Conservation (phyloP, 2,888 invertebrate genomes). For the Helicoverpa assulta region DNA sequence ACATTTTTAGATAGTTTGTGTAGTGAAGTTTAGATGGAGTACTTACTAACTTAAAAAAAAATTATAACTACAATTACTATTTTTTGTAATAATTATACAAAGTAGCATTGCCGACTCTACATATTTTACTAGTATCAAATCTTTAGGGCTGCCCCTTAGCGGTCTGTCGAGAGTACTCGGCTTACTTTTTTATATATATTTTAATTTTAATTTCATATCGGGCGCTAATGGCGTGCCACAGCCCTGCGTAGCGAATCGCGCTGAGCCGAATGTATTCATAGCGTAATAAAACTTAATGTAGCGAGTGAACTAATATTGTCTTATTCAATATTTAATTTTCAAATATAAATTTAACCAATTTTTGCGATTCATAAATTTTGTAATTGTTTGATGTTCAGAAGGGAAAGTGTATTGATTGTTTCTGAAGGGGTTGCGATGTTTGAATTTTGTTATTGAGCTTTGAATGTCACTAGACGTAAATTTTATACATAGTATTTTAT, state of each 20-base stretch:
- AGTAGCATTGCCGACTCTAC: slow-evolving; percentile 68
- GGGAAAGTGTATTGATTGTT: slow-evolving; percentile 52
- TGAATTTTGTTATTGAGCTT: slow-evolving; percentile 6
- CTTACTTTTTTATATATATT: slow-evolving; percentile 89
- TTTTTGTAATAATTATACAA: not conserved
- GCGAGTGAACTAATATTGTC: slow-evolving; percentile 90
- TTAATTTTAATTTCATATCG: slow-evolving; percentile 91
- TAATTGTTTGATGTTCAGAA: slow-evolving; percentile 65
- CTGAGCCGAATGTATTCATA: slow-evolving; percentile 87
- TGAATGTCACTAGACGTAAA: not conserved
- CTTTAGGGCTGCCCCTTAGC: slow-evolving; percentile 88
- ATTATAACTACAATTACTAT: not conserved
- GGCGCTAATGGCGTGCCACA: slow-evolving; percentile 87
- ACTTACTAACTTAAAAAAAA: too few relatives aligned
- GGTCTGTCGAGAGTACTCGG: slow-evolving; percentile 88
- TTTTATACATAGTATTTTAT: not conserved
- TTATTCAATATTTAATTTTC: slow-evolving; percentile 89
- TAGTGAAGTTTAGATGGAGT: too few relatives aligned
- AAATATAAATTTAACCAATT: slow-evolving; percentile 83
- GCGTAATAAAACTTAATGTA: slow-evolving; percentile 89
- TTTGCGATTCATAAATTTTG: slow-evolving; percentile 86
- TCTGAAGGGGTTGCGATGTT: slow-evolving; percentile 31
- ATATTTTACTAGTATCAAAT: slow-evolving; percentile 76
- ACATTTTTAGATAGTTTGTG: too few relatives aligned
- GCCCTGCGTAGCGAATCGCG: slow-evolving; percentile 89